Evolutionary conservation across 2,113 vertebrate genomes (phyloP), one percentile per base, ranked within the genome.

Genomic region (Albula glossodonta): DNA sequence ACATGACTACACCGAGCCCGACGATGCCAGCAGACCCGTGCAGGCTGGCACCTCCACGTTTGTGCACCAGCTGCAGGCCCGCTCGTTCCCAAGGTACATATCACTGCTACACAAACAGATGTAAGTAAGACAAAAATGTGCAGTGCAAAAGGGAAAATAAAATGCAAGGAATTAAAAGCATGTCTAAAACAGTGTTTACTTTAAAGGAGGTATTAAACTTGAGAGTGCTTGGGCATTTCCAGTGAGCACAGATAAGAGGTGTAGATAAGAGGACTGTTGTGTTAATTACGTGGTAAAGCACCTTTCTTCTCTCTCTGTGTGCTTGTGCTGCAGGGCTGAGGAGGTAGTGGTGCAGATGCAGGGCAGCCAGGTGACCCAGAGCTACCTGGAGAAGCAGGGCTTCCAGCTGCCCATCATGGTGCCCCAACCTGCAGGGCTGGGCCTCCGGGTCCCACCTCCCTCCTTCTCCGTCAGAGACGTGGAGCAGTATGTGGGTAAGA

Each of bases 11-110:
- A 99, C 98, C 0, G 98, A 99, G 89, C 85, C 93, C 8, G 96
- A 98, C 41, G 97, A 98, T 41, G 97, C 97, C 84, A 95, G 94
- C 53, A 97, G 96, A 88, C 98, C 97, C 0, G 97, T 99, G 87
- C 98, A 99, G 89, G 98, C 98, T 7, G 98, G 98, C 74, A 99
- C 98, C 2, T 91, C 96, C 19, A 95, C 96, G 87, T 99, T 99
- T 3, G 93, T 99, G 84, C 96, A 94, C 89, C 92, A 98, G 86
- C 95, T 99, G 48, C 97, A 96, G 86, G 95, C 90, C 87, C 96
- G 97, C 86, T 94, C 94, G 87, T 99, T 99, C 88, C 93, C 97
- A 87, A 97, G 97, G 98, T 99, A 96, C 66, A 6, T 3, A 13
- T 4, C 22, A 15, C 4, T 48, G n/a, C 31, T 22, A 22, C 22